A percentile compares a stretch with the other conserved stretches of the same genome.
Evolutionary conservation across 35 echinoderm and acorn worm species (phyloP).

Genomic region (Lytechinus variegatus): DNA sequence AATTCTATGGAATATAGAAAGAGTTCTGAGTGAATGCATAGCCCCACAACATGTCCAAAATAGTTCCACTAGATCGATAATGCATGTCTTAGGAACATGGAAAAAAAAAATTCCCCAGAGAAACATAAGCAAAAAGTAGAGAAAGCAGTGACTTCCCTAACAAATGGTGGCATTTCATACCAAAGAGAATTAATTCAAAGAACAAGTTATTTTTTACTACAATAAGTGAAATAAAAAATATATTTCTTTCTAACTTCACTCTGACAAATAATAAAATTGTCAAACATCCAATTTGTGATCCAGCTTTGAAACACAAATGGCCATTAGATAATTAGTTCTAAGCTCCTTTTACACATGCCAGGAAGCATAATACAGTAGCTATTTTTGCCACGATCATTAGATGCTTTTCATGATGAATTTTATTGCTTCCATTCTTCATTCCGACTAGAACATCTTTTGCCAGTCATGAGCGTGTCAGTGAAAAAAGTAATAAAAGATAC

Average conservation of each 20-base stretch:
- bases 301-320: no score
- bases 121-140: no score
- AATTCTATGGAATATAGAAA: background rate
- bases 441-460: background rate
- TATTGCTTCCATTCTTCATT: background rate
- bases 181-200: no score
- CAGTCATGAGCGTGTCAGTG: background rate
- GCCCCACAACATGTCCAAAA: background rate
- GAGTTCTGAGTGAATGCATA: background rate
- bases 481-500: background rate
- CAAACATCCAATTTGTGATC: no score
- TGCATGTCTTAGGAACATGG: background rate
- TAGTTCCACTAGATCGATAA: background rate
- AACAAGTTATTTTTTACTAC: background rate
- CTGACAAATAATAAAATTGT: no score
- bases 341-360: background rate
- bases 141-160: no score
- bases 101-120: no score
- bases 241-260: background rate
- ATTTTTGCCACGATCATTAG: background rate
- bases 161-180: no score
- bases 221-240: background rate
- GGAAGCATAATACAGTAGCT: background rate
- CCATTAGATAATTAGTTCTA: no score
- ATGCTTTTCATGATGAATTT: background rate